Evolutionary conservation across 2,113 vertebrate species (phyloP).

Genomic region (Pleuronectes platessa): DNA sequence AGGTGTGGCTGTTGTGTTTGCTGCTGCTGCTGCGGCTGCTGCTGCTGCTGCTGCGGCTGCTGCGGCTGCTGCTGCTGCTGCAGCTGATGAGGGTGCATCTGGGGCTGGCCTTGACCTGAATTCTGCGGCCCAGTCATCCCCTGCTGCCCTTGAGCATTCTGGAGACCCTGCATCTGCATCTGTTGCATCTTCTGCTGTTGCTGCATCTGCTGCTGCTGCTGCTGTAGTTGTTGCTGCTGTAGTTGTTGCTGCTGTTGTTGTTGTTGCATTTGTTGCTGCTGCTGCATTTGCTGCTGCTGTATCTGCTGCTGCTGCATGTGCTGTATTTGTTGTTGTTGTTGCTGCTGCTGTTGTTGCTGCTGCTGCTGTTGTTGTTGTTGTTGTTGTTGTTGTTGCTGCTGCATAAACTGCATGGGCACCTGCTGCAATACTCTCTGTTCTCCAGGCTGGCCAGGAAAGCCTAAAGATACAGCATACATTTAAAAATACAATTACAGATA

Average conservation of each 20-base stretch:
- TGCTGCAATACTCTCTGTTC: conserved; percentile 95
- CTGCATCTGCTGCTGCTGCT: conserved; percentile 76
- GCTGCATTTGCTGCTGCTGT: conserved; percentile 67
- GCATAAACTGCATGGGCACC: conserved; percentile 92
- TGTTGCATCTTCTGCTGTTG: conserved; percentile 81
- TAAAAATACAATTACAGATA: not conserved
- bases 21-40: conserved; percentile 82
- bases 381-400: conserved; percentile 71
- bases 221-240: conserved; percentile 68
- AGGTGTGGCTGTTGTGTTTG: conserved; percentile 75
- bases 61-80: conserved; percentile 83
- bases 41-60: conserved; percentile 76
- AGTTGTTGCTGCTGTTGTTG: conserved; percentile 64
- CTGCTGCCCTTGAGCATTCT: conserved; percentile 85
- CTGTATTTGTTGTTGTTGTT: conserved; percentile 80
- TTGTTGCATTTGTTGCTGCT: conserved; percentile 64
- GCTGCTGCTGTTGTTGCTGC: conserved; percentile 75
- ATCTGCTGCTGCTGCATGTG: conserved; percentile 75
- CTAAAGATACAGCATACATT: conserved; percentile 66
- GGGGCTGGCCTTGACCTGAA: conserved; percentile 82
- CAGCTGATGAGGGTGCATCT: conserved; percentile 87
- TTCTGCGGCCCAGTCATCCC: conserved; percentile 82
- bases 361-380: conserved; percentile 74
- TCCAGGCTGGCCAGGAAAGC: conserved; percentile 90
- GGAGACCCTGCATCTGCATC: conserved; percentile 82